Evolutionary conservation across 2,888 invertebrate species (phyloP), one percentile per base, ranked within the genome.

Genomic region (Alloscopus bannaensis): DNA sequence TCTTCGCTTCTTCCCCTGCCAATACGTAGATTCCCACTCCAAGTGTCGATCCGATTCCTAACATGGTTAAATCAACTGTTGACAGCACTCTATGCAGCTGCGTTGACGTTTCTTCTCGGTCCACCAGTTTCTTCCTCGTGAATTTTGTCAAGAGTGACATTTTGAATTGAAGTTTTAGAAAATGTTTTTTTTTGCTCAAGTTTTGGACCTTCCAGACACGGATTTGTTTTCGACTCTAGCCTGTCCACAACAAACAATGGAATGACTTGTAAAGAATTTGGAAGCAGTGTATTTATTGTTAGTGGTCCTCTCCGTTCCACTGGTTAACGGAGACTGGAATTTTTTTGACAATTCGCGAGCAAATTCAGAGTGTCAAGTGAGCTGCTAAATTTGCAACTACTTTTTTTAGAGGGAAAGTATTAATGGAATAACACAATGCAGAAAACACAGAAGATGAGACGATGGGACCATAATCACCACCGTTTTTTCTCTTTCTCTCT

Each of bases 11-110:
- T 8, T 94, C 92, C 0, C 97, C 97, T 3, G 96, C 97, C 80
- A 98, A 90, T 59, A 98, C 97, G 88, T 98, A 98, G 16, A 98
- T 97, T 0, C 98, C 98, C 29, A 98, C 91, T 0, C 98, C 98
- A 16, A 98, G 91, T 0, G 96, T 96, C 81, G 94, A 93, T 80
- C 96, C 96, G 40, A 96, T 93, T 0, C 94, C 98, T 28, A 98
- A 90, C 0, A 95, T 94, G 0, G 96, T 96, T 65, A 98, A 90
- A 89, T 98, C 98, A 31, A 95, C 86, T 0, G 96, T 91, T 1
- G 92, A 93, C 50, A 98, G 90, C 68, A 95, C 95, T 71, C 97
- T 90, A 36, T 85, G 76, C 0, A 85, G 72, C 31, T 85, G 80
- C 22, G 85, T 82, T 0, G 68, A 64, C 2, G 80, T 80, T 40